Percentiles rank a stretch among this genome's conserved stretches.
Evolutionary conservation across 2,113 vertebrate genomes (phyloP).

Genomic region (Illadopsis cleaveri): DNA sequence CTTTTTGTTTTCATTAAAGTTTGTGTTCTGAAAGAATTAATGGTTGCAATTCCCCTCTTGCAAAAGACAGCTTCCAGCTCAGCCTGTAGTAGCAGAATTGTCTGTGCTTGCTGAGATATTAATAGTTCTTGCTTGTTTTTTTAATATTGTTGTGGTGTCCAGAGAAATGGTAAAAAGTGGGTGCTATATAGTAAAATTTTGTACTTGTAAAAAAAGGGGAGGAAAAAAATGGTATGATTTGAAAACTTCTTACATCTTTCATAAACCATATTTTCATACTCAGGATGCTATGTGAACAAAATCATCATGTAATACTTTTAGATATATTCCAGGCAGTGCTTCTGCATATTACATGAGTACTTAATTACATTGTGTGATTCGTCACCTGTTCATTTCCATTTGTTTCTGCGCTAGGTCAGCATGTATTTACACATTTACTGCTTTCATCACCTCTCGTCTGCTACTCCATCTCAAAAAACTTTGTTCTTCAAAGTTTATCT

Average conservation of each 20-base stretch:
- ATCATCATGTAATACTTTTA: neutral
- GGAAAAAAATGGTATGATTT: neutral
- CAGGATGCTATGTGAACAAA: neutral
- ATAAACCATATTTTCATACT: neutral
- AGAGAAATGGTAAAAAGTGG: neutral
- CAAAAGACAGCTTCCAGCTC: neutral
- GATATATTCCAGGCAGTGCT: neutral
- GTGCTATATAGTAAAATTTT: neutral
- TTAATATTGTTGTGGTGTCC: neutral
- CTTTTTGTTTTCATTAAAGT: neutral
- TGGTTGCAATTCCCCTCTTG: neutral
- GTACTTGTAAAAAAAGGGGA: neutral
- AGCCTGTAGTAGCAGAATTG: neutral
- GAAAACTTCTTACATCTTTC: neutral
- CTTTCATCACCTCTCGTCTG: neutral
- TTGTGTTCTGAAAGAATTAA: neutral
- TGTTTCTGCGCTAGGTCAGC: neutral
- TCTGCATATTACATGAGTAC: neutral
- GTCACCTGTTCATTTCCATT: neutral
- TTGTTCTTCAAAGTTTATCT: neutral
- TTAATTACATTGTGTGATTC: neutral
- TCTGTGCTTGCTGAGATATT: neutral
- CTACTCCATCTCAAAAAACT: neutral
- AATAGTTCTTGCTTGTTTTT: neutral
- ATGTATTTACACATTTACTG: neutral